A percentile compares a stretch with the other conserved stretches of the same genome.
Evolutionary conservation across 1,140 invertebrate genomes (phyloP).

Genomic region (Camponotus floridanus): DNA sequence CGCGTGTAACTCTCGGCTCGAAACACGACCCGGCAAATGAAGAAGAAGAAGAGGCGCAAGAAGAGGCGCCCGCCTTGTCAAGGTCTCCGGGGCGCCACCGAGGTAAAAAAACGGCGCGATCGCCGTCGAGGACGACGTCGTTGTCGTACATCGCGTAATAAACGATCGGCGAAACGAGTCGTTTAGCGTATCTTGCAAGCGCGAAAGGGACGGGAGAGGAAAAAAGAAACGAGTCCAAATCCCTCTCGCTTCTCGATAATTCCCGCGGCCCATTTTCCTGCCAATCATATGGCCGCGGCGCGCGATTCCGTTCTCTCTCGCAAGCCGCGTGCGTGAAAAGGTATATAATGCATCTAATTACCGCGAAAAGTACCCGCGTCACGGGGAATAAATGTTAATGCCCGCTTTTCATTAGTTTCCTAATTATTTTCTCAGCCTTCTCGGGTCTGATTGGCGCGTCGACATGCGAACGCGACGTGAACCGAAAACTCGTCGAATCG

Average conservation of each 20-base stretch:
- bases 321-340: conserved; percentile 28
- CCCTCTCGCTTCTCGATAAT: conserved; percentile 36
- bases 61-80: conserved; percentile 79
- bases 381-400: conserved; percentile 46
- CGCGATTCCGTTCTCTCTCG: conserved; percentile 32
- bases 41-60: conserved; percentile 74
- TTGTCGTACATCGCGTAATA: conserved; percentile 58
- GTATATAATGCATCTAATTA: conserved; percentile 46
- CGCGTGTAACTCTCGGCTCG: conserved; percentile 78
- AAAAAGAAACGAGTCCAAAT: conserved; percentile 2
- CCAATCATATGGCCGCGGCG: conserved; percentile 25
- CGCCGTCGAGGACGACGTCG: conserved; percentile 25
- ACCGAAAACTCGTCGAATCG: conserved; percentile 53
- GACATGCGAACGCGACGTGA: conserved; percentile 37
- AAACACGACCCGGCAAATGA: conserved; percentile 70
- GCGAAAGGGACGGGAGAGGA: conserved; percentile 2
- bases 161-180: conserved; percentile 63
- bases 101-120: conserved; percentile 72
- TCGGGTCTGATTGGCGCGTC: conserved; percentile 12
- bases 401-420: conserved; percentile 51
- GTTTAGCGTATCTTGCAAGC: too few species aligned
- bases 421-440: conserved; percentile 52
- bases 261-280: conserved; percentile 34
- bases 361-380: conserved; percentile 40
- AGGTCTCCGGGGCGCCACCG: conserved; percentile 79